These are phyloP conservation scores for Xanthorhoe spadicearia DNA, from an alignment of 2,888 invertebrate species.

Conservation along the genomic window DNA sequence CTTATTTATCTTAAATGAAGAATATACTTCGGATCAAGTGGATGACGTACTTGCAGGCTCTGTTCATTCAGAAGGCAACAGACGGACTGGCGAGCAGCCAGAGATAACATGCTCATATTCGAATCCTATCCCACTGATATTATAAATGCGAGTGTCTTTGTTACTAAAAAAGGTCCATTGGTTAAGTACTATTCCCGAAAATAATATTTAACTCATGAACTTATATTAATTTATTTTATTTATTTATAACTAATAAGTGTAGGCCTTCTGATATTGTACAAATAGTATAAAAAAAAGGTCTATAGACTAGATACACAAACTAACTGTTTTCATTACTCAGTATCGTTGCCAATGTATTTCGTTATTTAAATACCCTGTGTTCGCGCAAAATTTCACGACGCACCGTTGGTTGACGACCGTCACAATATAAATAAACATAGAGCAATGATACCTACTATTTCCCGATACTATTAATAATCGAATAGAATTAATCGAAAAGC, in stretches of 20 bases:
- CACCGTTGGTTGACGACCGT: not conserved
- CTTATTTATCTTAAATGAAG: not conserved
- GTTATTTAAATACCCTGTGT: constrained; percentile 5
- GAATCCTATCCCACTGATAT: too few relatives aligned
- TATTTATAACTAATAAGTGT: too few relatives aligned
- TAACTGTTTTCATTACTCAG: constrained; percentile 3
- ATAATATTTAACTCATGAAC: too few relatives aligned
- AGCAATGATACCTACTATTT: not conserved
- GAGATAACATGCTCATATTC: constrained; percentile 2
- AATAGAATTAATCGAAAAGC: not conserved
- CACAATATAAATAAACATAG: constrained; percentile 1
- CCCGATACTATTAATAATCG: not conserved
- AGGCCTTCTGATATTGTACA: too few relatives aligned
- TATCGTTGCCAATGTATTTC: not conserved
- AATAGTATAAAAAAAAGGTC: too few relatives aligned
- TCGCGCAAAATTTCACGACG: constrained; percentile 16
- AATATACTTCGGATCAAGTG: not conserved
- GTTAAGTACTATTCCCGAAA: too few relatives aligned
- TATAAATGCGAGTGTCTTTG: too few relatives aligned
- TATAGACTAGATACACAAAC: too few relatives aligned
- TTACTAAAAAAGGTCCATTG: too few relatives aligned
- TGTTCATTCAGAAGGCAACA: constrained; percentile 17
- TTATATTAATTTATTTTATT: too few relatives aligned
- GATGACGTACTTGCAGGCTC: constrained; percentile 9
- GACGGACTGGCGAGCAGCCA: constrained; percentile 34